Evolutionary conservation across 2,113 vertebrate genomes (phyloP).

Genomic region (Tachycineta bicolor): DNA sequence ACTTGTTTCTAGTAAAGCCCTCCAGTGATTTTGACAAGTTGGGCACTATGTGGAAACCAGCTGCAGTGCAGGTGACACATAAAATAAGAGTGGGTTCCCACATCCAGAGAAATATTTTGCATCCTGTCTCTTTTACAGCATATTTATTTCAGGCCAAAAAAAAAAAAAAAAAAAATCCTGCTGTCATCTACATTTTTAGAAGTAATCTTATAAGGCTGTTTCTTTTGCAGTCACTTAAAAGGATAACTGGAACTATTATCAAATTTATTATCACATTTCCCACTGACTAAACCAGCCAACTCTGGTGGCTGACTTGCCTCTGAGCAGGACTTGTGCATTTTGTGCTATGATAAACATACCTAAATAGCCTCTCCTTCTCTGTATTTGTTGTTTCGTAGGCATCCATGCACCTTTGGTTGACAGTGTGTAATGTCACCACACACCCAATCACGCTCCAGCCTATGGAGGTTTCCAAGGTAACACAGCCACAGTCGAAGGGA

Average conservation of each 20-base stretch:
- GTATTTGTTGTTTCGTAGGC: neutral
- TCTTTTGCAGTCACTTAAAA: neutral
- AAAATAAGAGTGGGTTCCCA: neutral
- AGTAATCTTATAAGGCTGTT: neutral
- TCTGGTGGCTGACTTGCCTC: neutral
- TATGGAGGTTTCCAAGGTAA: slow-evolving; percentile 74
- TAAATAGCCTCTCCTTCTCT: neutral
- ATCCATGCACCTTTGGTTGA: slow-evolving; percentile 33
- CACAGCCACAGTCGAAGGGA: neutral
- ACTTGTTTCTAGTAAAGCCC: neutral
- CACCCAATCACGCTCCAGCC: slow-evolving; percentile 47
- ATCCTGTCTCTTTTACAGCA: neutral
- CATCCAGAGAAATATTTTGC: neutral
- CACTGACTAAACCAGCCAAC: neutral
- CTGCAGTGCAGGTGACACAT: neutral
- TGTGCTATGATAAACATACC: neutral
- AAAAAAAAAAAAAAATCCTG: neutral
- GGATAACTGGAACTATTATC: slow-evolving; percentile 11
- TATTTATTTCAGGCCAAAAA: neutral
- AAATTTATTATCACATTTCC: slow-evolving; percentile 44
- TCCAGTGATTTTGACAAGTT: neutral
- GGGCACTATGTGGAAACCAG: neutral
- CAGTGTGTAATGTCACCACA: slow-evolving; percentile 19
- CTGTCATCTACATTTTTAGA: neutral
- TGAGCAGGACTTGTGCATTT: neutral